Conservation (phyloP, 2,888 invertebrate species). For the Caenorhabditis macrosperma region DNA sequence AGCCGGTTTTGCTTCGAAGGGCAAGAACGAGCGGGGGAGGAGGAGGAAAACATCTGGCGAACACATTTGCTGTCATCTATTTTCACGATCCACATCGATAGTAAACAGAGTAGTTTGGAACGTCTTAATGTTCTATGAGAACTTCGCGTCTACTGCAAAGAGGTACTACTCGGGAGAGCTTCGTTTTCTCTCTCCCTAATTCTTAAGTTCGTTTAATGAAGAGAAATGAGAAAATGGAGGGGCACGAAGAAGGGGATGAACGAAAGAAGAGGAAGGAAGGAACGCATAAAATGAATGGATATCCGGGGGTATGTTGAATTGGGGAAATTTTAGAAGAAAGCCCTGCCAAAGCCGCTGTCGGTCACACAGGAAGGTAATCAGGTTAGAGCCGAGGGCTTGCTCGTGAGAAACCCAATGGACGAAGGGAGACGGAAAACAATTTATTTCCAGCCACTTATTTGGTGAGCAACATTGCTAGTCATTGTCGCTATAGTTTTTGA, state of each 20-base stretch:
- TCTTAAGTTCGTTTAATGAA: conserved; percentile 39
- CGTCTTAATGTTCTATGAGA: background rate
- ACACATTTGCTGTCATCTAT: conserved; percentile 20
- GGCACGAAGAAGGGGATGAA: background rate
- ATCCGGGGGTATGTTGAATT: background rate
- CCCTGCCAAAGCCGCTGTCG: background rate
- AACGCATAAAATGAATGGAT: conserved; percentile 5
- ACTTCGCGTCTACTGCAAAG: background rate
- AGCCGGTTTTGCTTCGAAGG: background rate
- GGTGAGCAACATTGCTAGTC: background rate
- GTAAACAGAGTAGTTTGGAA: conserved; percentile 2
- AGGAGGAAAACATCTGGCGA: conserved; percentile 33
- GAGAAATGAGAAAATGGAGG: background rate
- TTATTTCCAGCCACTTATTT: background rate
- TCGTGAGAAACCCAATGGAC: background rate
- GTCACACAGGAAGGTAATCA: conserved; percentile 5
- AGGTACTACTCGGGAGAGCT: no score
- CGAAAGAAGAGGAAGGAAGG: background rate
- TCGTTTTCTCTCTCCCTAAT: conserved; percentile 9
- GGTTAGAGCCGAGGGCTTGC: background rate
- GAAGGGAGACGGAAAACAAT: background rate
- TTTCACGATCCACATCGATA: background rate
- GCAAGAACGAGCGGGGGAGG: background rate
- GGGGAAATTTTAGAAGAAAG: background rate
- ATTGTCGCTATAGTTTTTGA: no score